Evolutionary conservation across 2,888 invertebrate genomes (phyloP), one percentile per base, ranked within the genome.

Genomic region (Baccha elongata): DNA sequence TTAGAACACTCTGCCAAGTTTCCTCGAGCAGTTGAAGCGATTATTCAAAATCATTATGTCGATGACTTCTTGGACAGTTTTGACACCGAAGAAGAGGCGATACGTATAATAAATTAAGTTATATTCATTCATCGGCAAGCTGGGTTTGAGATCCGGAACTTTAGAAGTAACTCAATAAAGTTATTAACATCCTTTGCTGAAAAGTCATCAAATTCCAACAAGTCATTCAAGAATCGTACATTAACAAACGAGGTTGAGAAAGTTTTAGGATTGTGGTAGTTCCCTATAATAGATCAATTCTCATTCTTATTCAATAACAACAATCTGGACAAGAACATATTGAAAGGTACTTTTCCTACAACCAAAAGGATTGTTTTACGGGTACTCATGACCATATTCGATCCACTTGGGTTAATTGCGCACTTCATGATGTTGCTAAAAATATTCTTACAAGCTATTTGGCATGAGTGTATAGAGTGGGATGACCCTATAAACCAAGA

Each of bases 1-100:
- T 8, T 3, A 0, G 40, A 60, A 11, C 26, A 21, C n/a, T 2
- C 17, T n/a, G 19, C 23, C 5, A n/a, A 50, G 21, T 55, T 17
- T 15, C 75, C 69, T 5, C 50, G 65, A 15, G 85, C 83, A 11
- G 58, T 65, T 1, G 11, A 75, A 8, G 55, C 78, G 3, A 64
- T 83, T 11, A 48, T 53, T 8, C 17, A 19, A 6, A 64, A 72
- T 46, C 78, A 71, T n/a, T 75, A 62, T 8, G 71, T 69, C 0
- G 81, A 55, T 8, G 71, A 75, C 35, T 10, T 40, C 35, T n/a
- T n/a, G n/a, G n/a, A n/a, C n/a, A n/a, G n/a, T n/a, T n/a, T n/a
- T n/a, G n/a, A n/a, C n/a, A n/a, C 40, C 1, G 69, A 69, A 15
- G 42, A 58, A 2, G 46, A 46, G 6, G 46, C 69, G 10, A 3